These are phyloP conservation scores for Rosalia funebris DNA, from an alignment of 2,888 invertebrate species.

Conservation along the genomic window DNA sequence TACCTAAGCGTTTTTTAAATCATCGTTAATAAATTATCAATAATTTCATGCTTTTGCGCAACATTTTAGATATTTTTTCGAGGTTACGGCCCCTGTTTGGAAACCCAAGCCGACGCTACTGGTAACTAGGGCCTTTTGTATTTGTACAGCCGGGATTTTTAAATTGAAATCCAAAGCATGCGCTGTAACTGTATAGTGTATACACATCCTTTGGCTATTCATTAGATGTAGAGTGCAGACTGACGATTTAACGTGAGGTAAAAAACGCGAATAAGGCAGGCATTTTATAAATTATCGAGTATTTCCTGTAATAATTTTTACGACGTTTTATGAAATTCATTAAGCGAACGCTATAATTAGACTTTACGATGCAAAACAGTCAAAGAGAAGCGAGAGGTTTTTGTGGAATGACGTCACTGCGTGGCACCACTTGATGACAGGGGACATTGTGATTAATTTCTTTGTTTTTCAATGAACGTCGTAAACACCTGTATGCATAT, in stretches of 20 bases:
- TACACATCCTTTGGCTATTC: slow-evolving; percentile 6
- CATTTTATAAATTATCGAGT: slow-evolving; percentile 10
- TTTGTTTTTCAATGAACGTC: slow-evolving; percentile 12
- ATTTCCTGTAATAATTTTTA: slow-evolving; percentile 20
- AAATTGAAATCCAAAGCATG: no score
- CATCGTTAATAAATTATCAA: no score
- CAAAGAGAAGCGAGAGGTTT: background rate
- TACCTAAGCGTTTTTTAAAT: no score
- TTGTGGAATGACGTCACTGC: slow-evolving; percentile 13
- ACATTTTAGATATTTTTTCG: no score
- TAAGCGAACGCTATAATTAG: slow-evolving; percentile 18
- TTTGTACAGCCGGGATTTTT: background rate
- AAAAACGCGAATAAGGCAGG: background rate
- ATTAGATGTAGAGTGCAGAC: background rate
- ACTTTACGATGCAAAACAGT: slow-evolving; percentile 16
- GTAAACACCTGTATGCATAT: background rate
- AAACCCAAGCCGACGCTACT: no score
- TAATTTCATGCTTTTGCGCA: no score
- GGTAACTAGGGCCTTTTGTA: background rate
- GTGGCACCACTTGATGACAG: background rate
- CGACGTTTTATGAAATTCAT: slow-evolving; percentile 21
- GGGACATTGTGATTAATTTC: background rate
- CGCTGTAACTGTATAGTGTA: no score
- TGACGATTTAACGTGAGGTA: background rate
- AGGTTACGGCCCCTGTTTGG: no score